Evolutionary conservation across 2,113 vertebrate genomes (phyloP).

Genomic region (Coptodon rendalli): DNA sequence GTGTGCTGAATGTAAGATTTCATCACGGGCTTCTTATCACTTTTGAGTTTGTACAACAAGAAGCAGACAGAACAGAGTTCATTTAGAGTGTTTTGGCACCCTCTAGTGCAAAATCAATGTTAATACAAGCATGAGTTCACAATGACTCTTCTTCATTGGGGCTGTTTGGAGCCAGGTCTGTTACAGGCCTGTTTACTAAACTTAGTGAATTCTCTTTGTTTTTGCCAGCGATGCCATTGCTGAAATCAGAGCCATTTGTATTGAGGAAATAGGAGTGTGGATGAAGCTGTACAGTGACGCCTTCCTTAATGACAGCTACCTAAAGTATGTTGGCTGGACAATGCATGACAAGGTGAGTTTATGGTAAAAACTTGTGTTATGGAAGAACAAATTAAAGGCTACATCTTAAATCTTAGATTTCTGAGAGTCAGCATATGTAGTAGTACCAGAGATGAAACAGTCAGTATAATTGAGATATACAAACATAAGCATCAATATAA

Average conservation of each 20-base stretch:
- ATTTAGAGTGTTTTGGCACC: background rate
- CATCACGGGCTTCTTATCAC: background rate
- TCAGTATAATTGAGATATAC: background rate
- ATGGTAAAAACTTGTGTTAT: background rate
- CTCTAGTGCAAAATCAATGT: constrained; percentile 19
- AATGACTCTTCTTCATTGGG: background rate
- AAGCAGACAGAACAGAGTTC: background rate
- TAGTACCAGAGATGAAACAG: background rate
- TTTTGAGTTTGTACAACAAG: background rate
- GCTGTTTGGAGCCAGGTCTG: background rate
- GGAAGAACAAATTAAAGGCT: background rate
- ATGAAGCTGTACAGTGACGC: constrained; percentile 89
- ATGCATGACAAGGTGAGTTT: constrained; percentile 66
- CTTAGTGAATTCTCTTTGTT: background rate
- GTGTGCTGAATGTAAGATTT: background rate
- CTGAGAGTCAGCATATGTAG: background rate
- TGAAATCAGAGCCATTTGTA: constrained; percentile 82
- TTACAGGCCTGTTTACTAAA: background rate
- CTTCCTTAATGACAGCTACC: constrained; percentile 96
- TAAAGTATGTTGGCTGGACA: constrained; percentile 96
- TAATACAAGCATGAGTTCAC: background rate
- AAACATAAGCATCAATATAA: background rate
- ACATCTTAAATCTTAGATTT: background rate
- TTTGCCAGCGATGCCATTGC: constrained; percentile 47
- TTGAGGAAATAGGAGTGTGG: constrained; percentile 84